Percentiles rank a stretch among this genome's conserved stretches.
Evolutionary conservation across 2,113 vertebrate species (phyloP).

Genomic region (Accipiter virgatus): DNA sequence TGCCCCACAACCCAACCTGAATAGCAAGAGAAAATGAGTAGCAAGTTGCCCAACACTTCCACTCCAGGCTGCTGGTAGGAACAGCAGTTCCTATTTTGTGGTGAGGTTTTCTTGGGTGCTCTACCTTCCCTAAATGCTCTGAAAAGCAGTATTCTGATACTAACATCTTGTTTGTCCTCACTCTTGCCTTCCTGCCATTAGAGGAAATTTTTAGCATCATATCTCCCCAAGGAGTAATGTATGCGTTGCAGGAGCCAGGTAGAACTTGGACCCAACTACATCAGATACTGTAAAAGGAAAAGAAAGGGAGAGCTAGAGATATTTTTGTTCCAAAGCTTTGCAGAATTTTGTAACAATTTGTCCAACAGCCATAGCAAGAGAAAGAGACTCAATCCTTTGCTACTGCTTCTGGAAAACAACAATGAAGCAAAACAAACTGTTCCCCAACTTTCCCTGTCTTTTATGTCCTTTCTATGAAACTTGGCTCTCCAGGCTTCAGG

Average conservation of each 20-base stretch:
- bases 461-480: background rate
- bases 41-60: background rate
- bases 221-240: background rate
- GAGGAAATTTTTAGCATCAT: background rate
- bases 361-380: background rate
- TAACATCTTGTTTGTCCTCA: background rate
- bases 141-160: background rate
- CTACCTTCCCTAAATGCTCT: background rate
- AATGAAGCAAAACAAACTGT: background rate
- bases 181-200: background rate
- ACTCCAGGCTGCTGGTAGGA: background rate
- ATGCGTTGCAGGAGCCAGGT: background rate
- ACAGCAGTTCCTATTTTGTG: background rate
- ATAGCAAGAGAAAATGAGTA: background rate
- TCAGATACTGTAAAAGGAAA: background rate
- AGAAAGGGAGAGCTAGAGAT: fast-evolving
- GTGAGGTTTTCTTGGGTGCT: background rate
- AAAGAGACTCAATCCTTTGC: background rate
- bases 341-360: background rate
- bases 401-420: background rate
- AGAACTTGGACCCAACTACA: background rate
- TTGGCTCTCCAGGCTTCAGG: background rate
- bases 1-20: background rate
- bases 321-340: background rate
- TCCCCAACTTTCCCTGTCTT: background rate